phyloP scores from a whole-genome alignment of 53 echinoderm and acorn worm species.

The Paracentrotus lividus region DNA sequence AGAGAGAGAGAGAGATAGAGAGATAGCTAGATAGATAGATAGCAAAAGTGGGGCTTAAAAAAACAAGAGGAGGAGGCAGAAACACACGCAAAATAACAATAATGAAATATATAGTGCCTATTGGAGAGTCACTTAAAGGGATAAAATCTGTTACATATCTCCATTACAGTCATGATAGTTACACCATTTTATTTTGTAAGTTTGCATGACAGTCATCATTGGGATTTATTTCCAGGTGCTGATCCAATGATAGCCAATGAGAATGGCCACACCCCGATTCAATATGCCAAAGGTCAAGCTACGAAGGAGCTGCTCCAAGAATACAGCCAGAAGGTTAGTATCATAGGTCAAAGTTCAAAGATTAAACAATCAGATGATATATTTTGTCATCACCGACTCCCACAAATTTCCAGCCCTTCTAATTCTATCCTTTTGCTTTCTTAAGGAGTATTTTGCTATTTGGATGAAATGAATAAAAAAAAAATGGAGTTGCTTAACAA shows the following conservation, averaged over 20 bases:
- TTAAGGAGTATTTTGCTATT: too few species aligned
- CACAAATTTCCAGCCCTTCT: neutral
- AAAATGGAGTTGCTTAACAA: too few species aligned
- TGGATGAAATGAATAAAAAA: too few species aligned
- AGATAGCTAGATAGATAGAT: neutral
- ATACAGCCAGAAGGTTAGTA: constrained; percentile 77
- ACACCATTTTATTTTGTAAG: too few species aligned
- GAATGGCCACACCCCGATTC: constrained; percentile 87
- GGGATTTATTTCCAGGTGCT: constrained; percentile 72
- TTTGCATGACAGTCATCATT: too few species aligned
- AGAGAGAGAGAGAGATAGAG: neutral
- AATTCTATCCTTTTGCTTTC: too few species aligned
- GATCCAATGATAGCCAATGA: constrained; percentile 86
- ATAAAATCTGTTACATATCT: too few species aligned
- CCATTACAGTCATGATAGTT: too few species aligned
- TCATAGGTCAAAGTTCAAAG: neutral
- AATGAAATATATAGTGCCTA: too few species aligned
- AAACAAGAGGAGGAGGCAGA: neutral
- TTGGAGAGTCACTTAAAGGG: too few species aligned
- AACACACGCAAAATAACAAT: neutral
- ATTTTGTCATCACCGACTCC: neutral
- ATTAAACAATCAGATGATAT: too few species aligned
- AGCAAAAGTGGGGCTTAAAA: neutral
- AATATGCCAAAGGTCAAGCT: constrained; percentile 82
- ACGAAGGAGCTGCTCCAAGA: constrained; percentile 80